Percentiles rank a stretch among this genome's conserved stretches.
phyloP scores from a whole-genome alignment of 2,888 invertebrate species.

The Leptinotarsa haldemani region DNA sequence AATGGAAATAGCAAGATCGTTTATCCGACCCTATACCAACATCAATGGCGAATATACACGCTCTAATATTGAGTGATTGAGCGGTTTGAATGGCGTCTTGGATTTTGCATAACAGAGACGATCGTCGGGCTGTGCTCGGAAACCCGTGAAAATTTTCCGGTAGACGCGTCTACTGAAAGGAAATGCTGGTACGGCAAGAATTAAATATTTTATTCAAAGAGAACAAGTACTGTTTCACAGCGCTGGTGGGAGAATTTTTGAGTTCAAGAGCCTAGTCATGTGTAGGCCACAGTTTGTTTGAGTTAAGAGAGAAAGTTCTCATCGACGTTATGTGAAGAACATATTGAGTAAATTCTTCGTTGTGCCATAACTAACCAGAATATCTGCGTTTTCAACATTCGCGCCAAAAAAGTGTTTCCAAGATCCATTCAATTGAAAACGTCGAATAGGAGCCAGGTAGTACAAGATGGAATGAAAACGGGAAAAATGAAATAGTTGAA shows the following conservation, averaged over 20 bases:
- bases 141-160: slow-evolving; percentile 37
- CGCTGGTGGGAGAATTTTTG: slow-evolving; percentile 11
- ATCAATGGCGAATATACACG: slow-evolving; percentile 32
- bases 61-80: slow-evolving; percentile 37
- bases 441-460: no score
- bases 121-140: slow-evolving; percentile 23
- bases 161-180: slow-evolving; percentile 32
- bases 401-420: no score
- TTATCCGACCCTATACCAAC: slow-evolving; percentile 30
- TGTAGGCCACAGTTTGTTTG: no score
- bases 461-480: no score
- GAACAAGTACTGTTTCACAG: slow-evolving; percentile 25
- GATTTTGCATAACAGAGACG: slow-evolving; percentile 36
- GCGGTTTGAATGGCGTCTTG: slow-evolving; percentile 31
- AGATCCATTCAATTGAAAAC: no score
- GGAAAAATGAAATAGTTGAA: no score
- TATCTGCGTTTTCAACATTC: no score
- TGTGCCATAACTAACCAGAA: no score
- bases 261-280: slow-evolving; percentile 9
- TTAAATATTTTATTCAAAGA: slow-evolving; percentile 31
- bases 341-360: no score
- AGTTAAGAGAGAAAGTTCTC: no score
- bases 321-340: no score
- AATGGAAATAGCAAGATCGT: slow-evolving; percentile 37
- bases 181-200: slow-evolving; percentile 35